A percentile compares a stretch with the other conserved stretches of the same genome.
phyloP scores from a whole-genome alignment of 1,140 invertebrate genomes.

The Drosophila tani region DNA sequence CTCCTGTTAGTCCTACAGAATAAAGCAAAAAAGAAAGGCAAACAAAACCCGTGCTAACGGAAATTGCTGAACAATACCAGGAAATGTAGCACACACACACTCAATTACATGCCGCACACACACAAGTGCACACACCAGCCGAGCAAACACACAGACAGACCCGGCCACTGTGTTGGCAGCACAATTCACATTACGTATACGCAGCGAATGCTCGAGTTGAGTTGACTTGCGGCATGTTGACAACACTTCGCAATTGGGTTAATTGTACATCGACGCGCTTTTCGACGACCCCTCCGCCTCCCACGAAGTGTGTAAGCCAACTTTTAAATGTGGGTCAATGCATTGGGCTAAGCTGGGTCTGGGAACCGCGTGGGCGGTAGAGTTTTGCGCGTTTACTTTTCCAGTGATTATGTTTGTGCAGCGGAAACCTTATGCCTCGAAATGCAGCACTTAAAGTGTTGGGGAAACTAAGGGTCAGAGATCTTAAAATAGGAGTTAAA shows the following conservation, averaged over 20 bases:
- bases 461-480: too few relatives aligned
- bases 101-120: conserved; percentile 55
- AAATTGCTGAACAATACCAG: conserved; percentile 78
- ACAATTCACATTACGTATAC: conserved; percentile 65
- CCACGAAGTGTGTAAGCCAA: conserved; percentile 20
- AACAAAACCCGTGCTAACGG: conserved; percentile 56
- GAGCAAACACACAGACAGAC: conserved; percentile 8
- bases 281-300: conserved; percentile 20
- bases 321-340: conserved; percentile 70
- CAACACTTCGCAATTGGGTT: conserved; percentile 81
- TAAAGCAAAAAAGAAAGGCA: conserved; percentile 19
- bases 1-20: conserved; percentile 9
- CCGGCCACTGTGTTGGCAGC: conserved; percentile 23
- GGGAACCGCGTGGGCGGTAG: background rate
- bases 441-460: background rate
- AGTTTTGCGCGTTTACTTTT: background rate
- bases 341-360: conserved; percentile 26
- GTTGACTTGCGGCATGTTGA: conserved; percentile 74
- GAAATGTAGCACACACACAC: conserved; percentile 63
- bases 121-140: conserved; percentile 28
- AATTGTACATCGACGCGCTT: conserved; percentile 74
- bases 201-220: conserved; percentile 62
- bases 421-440: background rate
- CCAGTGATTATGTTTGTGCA: conserved; percentile 6
- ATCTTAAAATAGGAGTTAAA: background rate